A percentile compares a stretch with the other conserved stretches of the same genome.
phyloP scores from a whole-genome alignment of 2,797 vertebrate species.

The Coregonus ussuriensis region DNA sequence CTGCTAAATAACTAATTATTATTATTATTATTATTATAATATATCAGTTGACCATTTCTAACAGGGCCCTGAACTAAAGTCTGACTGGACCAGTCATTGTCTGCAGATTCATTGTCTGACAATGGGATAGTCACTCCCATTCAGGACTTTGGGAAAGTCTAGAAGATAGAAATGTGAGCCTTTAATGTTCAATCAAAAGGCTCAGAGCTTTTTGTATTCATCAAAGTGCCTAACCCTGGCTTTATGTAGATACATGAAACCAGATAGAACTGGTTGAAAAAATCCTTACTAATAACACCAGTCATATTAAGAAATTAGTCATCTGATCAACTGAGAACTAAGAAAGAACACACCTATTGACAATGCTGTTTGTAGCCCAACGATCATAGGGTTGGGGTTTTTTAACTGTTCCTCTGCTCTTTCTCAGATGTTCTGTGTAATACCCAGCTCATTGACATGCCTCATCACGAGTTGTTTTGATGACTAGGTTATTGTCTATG shows the following conservation, averaged over 20 bases:
- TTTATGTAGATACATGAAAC: conserved; percentile 32
- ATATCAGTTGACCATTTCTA: background rate
- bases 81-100: conserved; percentile 36
- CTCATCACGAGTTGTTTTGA: background rate
- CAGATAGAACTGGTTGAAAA: conserved; percentile 19
- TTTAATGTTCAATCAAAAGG: conserved; percentile 28
- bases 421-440: background rate
- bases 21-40: too few relatives aligned
- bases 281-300: conserved; percentile 6
- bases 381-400: conserved; percentile 19
- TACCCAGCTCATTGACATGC: background rate
- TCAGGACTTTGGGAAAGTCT: conserved; percentile 33
- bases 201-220: background rate
- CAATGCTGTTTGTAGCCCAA: conserved; percentile 8
- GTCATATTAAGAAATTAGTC: conserved; percentile 48
- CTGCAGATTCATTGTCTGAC: conserved; percentile 27
- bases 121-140: background rate
- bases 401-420: background rate
- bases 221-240: too few relatives aligned
- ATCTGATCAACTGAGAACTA: conserved; percentile 26
- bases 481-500: background rate
- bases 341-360: conserved; percentile 10
- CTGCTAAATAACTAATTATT: too few relatives aligned
- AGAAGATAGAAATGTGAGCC: conserved; percentile 18
- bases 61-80: too few relatives aligned